phyloP scores from a whole-genome alignment of 1,140 invertebrate genomes.

The Drosophila micromelanica region DNA sequence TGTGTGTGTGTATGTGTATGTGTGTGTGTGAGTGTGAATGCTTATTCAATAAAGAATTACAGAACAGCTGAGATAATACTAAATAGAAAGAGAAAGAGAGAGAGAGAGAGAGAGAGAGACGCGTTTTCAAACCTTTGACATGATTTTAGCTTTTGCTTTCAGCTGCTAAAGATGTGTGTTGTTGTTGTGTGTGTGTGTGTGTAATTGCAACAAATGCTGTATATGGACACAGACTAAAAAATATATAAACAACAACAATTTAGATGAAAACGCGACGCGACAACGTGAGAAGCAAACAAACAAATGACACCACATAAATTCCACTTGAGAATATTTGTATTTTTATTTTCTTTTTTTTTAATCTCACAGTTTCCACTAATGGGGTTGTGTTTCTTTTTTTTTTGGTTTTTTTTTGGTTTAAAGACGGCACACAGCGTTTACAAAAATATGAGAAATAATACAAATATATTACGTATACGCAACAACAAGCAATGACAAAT shows the following conservation, averaged over 20 bases:
- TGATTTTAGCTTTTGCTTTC: constrained; percentile 57
- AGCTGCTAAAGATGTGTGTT: constrained; percentile 24
- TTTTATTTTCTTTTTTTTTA: not conserved
- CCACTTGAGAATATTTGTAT: constrained; percentile 16
- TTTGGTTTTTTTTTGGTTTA: not conserved
- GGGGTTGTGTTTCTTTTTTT: constrained; percentile 15
- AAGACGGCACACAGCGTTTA: constrained; percentile 32
- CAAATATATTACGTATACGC: constrained; percentile 73
- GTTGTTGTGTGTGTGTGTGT: constrained; percentile 36
- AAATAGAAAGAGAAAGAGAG: constrained; percentile 27
- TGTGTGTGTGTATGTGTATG: constrained; percentile 36
- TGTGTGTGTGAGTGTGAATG: constrained; percentile 29
- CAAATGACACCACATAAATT: constrained; percentile 14
- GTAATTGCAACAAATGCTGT: constrained; percentile 66
- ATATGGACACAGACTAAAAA: constrained; percentile 69
- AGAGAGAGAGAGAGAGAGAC: constrained; percentile 2
- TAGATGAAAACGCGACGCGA: constrained; percentile 37
- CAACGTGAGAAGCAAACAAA: constrained; percentile 37
- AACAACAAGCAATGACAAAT: constrained; percentile 78
- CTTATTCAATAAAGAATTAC: constrained; percentile 64
- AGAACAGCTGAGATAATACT: constrained; percentile 38
- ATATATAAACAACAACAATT: constrained; percentile 31
- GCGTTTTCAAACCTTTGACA: constrained; percentile 72
- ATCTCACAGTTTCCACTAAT: constrained; percentile 23
- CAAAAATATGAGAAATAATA: constrained; percentile 28